Evolutionary conservation across 2,888 invertebrate genomes (phyloP).

Genomic region (Melieria crassipennis): DNA sequence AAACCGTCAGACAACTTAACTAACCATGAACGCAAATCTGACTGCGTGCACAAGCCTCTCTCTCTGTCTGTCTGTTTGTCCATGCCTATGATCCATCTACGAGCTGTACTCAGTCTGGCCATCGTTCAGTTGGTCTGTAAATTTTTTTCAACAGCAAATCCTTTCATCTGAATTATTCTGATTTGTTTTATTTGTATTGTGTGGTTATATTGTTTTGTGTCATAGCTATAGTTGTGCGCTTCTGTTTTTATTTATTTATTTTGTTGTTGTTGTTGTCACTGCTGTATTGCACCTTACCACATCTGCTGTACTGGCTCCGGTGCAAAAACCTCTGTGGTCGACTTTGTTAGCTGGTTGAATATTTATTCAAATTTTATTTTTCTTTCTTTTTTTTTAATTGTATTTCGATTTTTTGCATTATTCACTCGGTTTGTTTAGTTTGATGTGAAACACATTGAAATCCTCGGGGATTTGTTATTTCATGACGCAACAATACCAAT

Average conservation of each 20-base stretch:
- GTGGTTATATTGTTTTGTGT: not conserved
- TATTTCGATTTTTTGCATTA: not conserved
- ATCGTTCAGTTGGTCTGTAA: constrained; percentile 53
- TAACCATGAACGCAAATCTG: not conserved
- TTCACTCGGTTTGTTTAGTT: not conserved
- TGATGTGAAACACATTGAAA: constrained; percentile 9
- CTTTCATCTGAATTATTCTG: constrained; percentile 33
- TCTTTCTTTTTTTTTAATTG: not conserved
- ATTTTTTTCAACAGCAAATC: constrained; percentile 37
- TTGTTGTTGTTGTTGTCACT: no score
- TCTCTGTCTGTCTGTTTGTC: not conserved
- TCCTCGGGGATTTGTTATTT: no score
- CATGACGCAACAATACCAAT: not conserved
- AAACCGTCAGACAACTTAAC: not conserved
- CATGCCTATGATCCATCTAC: not conserved
- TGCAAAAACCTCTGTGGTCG: constrained; percentile 1
- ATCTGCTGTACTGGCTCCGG: not conserved
- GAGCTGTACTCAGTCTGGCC: not conserved
- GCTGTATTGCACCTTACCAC: not conserved
- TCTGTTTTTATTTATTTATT: no score
- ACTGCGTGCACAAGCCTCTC: no score
- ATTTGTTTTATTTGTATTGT: constrained; percentile 21
- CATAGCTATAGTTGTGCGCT: no score
- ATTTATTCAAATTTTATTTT: not conserved
- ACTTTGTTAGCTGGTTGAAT: not conserved